Evolutionary conservation across 2,113 vertebrate species (phyloP), one percentile per base, ranked within the genome.

Genomic region (Oceanodroma tethys): DNA sequence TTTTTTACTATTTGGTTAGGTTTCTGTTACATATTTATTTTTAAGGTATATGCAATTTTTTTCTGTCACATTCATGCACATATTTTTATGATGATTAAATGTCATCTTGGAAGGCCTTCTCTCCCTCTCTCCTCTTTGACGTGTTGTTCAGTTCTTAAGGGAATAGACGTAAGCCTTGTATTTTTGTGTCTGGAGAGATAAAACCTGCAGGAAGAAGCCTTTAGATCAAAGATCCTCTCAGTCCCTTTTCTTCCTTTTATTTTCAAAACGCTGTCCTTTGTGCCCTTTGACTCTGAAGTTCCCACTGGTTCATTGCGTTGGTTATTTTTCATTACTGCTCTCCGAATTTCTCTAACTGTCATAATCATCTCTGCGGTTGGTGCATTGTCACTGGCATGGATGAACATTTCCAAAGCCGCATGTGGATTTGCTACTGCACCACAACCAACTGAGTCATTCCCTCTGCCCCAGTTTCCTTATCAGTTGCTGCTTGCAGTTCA

Each of bases 391-490:
- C 78, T 88, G 95, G 84, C 91, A 91, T 6, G 26, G 89, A 95
- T 55, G 94, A 97, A 91, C 91, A 81, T 81, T 97, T 95, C 93
- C 89, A 94, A 86, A 88, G 93, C 89, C 95, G 91, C 95, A 91
- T 95, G 91, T 91, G 94, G 93, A 88, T 97, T 88, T 97, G 85
- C 3, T 82, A 50, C 74, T n/a, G 88, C 78, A 84, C 91, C 74
- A 86, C 84, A 95, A 94, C 93, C 95, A 96, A 95, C 86, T 97
- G 95, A 97, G 89, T 97, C 95, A 97, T 95, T 97, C 91, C 78
- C 89, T 93, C 93, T 97, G 89, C 81, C 93, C 96, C 87, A 91
- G 87, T 96, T 97, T 97, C 91, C 58, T 95, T 97, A 97, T 95
- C 96, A 95, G 84, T 53, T 94, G 48, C 96, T 88, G 90, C 87